These are phyloP conservation scores for Clytia hemisphaerica DNA, from an alignment of 30 jellyfish, hydroid and myxozoan species.

Conservation along the genomic window DNA sequence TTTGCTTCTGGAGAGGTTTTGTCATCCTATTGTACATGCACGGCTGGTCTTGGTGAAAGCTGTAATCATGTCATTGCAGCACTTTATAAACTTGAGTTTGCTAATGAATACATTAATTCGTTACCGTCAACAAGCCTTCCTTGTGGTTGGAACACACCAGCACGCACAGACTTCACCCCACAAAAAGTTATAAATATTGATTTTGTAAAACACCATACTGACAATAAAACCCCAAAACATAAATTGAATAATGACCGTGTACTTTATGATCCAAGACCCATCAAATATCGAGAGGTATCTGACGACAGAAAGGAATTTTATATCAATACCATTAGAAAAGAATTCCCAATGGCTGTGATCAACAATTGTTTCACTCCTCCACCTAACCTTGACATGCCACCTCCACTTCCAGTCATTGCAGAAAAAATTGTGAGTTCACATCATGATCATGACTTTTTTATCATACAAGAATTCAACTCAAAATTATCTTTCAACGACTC, in stretches of 20 bases:
- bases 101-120: too few species aligned
- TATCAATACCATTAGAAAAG: background rate
- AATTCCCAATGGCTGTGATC: constrained; percentile 24
- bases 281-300: background rate
- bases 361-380: constrained; percentile 17
- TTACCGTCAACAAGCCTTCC: too few species aligned
- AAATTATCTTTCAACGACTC: constrained; percentile 21
- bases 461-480: background rate
- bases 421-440: background rate
- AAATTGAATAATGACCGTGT: constrained; percentile 12
- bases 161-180: too few species aligned
- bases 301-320: background rate
- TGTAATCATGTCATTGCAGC: constrained; percentile 43
- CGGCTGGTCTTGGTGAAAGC: constrained; percentile 32
- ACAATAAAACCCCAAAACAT: background rate
- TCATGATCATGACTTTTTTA: constrained; percentile 6
- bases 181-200: too few species aligned
- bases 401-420: constrained; percentile 12
- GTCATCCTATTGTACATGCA: constrained; percentile 36
- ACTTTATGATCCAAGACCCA: constrained; percentile 17
- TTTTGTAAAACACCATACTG: too few species aligned
- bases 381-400: constrained; percentile 19
- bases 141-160: too few species aligned
- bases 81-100: constrained; percentile 30
- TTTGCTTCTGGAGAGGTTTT: background rate